A percentile compares a stretch with the other conserved stretches of the same genome.
Conservation (phyloP, 2,888 invertebrate species). For the Lithophane semibrunnea region DNA sequence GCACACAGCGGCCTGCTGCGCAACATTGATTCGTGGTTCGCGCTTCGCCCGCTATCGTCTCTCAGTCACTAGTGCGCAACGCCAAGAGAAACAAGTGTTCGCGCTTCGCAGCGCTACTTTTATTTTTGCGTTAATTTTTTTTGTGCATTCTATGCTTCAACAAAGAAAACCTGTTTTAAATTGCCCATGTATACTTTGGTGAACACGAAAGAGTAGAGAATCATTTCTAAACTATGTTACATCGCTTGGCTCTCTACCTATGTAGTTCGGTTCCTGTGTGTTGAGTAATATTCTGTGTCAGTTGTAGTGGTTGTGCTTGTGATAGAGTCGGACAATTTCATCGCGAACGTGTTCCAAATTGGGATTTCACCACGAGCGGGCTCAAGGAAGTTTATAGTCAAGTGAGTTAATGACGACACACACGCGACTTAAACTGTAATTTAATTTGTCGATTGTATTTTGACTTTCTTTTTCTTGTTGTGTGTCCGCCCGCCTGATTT, state of each 20-base stretch:
- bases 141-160: slow-evolving; percentile 75
- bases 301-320: slow-evolving; percentile 89
- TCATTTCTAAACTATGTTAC: slow-evolving; percentile 76
- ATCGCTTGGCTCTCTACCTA: slow-evolving; percentile 78
- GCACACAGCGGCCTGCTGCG: slow-evolving; percentile 82
- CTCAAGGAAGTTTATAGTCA: slow-evolving; percentile 90
- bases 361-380: slow-evolving; percentile 90
- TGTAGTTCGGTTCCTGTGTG: slow-evolving; percentile 83
- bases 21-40: slow-evolving; percentile 89
- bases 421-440: slow-evolving; percentile 40
- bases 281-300: slow-evolving; percentile 89
- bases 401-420: slow-evolving; percentile 79
- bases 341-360: slow-evolving; percentile 88
- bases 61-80: slow-evolving; percentile 90
- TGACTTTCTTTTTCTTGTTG: slow-evolving; percentile 60
- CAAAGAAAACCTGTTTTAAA: slow-evolving; percentile 83
- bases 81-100: slow-evolving; percentile 85
- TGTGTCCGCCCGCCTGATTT: slow-evolving; percentile 27
- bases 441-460: slow-evolving; percentile 44
- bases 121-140: slow-evolving; percentile 86
- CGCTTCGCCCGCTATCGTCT: slow-evolving; percentile 78
- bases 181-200: slow-evolving; percentile 76
- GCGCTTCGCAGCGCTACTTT: slow-evolving; percentile 78
- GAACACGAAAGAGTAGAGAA: slow-evolving; percentile 71
- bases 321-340: slow-evolving; percentile 88